Base-by-base conservation (phyloP, 1,140 invertebrate genomes). In the Lutraria rhynchaena region DNA sequence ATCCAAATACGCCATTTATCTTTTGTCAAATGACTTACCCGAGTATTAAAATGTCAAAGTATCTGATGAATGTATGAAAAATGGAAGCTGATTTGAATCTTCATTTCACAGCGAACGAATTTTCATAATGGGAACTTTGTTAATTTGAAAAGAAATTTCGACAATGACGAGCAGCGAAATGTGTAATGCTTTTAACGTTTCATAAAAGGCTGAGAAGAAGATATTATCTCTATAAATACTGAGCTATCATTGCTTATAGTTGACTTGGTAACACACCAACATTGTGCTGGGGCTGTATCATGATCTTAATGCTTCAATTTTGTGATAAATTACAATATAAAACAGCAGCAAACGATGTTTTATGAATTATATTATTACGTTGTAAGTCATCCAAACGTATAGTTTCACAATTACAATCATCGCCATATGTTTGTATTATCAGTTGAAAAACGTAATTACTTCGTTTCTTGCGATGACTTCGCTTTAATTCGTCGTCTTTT, bases 111-210 rank as follows among this genome's bases (percentile, higher is more conserved):
- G 44, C 55, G 53, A 35, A 41, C 46, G 63, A 29, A 27, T 78
- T 69, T 67, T n/a, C 44, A 78, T 78, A 78, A 78, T 55, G 69
- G 41, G 11, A 69, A 78, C 75, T 65, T 78, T 78, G 75, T 78
- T 65, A 67, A 67, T 67, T 78, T 65, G 51, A 69, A 53, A 78
- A 78, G 63, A 63, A 51, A 29, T 49, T 53, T 3, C 31, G 22
- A 78, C 69, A 78, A 78, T 78, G 60, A 78, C 55, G 58, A 78
- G 37, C 31, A 31, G 37, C 13, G 15, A 31, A 49, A 69, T 65
- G 75, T 78, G 49, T 78, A 78, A 78, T 78, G 75, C 75, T 78
- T 78, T 78, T 78, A 67, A 78, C 75, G 58, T 78, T 78, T 78
- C 75, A 78, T 78, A 78, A 78, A 78, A 78, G 75, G 75, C 49